Conservation (phyloP, 1,140 invertebrate species). For the Chironomus tepperi region DNA sequence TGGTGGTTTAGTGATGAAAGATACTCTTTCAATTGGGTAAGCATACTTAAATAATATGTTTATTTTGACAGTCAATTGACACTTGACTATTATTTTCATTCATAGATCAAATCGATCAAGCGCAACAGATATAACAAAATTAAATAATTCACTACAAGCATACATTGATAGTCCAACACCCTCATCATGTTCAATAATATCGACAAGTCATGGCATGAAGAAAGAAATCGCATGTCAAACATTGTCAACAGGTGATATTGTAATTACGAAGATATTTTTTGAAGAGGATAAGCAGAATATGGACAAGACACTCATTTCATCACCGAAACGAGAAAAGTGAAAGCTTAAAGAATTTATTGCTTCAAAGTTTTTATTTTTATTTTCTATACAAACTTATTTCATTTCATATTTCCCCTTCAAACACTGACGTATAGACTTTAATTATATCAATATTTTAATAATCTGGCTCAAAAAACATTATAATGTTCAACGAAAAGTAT, state of each 20-base stretch:
- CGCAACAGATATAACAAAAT: background rate
- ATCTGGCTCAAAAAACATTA: slow-evolving; percentile 12
- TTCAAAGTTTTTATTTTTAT: background rate
- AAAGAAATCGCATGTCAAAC: slow-evolving; percentile 63
- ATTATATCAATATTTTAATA: background rate
- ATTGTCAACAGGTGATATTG: slow-evolving; percentile 85
- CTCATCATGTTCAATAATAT: slow-evolving; percentile 26
- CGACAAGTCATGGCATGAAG: slow-evolving; percentile 13
- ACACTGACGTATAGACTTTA: too few species aligned
- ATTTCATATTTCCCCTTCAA: too few species aligned
- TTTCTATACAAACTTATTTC: too few species aligned
- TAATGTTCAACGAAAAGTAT: background rate
- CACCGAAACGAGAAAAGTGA: slow-evolving; percentile 35
- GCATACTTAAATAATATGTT: background rate
- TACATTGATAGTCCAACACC: slow-evolving; percentile 23
- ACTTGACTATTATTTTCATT: background rate
- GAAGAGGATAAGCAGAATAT: slow-evolving; percentile 53
- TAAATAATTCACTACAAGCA: background rate
- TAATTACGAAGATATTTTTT: slow-evolving; percentile 82
- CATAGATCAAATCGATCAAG: slow-evolving; percentile 16
- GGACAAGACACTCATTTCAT: slow-evolving; percentile 45
- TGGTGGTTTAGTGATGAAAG: background rate
- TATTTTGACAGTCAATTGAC: background rate
- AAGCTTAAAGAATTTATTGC: background rate
- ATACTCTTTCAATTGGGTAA: background rate